Evolutionary conservation across 2,113 vertebrate genomes (phyloP).

Genomic region (Perca schrenkii): DNA sequence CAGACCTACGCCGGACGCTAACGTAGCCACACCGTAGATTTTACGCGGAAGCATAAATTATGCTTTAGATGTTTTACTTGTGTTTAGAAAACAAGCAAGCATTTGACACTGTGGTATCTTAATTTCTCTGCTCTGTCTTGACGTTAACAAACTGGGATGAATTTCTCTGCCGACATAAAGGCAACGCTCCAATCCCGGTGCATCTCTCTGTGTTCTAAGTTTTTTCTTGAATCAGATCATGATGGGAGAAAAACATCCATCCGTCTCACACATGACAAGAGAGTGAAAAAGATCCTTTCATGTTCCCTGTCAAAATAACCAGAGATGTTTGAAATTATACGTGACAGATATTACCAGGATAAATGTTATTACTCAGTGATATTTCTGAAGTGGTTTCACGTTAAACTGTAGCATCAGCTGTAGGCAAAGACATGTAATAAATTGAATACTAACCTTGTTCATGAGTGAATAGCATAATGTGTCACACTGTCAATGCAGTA

Average conservation of each 20-base stretch:
- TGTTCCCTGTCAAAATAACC: constrained; percentile 62
- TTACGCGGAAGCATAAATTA: too few species aligned
- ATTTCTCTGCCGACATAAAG: constrained; percentile 7
- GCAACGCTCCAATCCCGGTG: background rate
- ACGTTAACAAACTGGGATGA: background rate
- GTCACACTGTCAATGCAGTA: constrained; percentile 11
- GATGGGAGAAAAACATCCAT: constrained; percentile 45
- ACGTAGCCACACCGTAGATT: too few species aligned
- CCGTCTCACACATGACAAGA: constrained; percentile 55
- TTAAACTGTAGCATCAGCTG: constrained; percentile 16
- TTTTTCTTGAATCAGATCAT: constrained; percentile 68
- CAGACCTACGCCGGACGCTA: too few species aligned
- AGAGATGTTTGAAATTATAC: constrained; percentile 59
- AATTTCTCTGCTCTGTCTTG: background rate
- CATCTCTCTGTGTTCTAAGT: constrained; percentile 28
- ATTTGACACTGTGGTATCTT: background rate
- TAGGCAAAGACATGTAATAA: background rate
- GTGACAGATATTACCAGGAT: constrained; percentile 64
- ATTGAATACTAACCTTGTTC: constrained; percentile 37
- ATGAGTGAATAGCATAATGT: constrained; percentile 2
- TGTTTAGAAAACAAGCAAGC: background rate
- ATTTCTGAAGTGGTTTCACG: constrained; percentile 29
- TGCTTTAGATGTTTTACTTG: background rate
- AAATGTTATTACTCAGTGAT: constrained; percentile 54
- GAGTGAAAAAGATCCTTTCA: constrained; percentile 56